phyloP scores from a whole-genome alignment of 2,888 invertebrate genomes.

The Notodromas monacha region DNA sequence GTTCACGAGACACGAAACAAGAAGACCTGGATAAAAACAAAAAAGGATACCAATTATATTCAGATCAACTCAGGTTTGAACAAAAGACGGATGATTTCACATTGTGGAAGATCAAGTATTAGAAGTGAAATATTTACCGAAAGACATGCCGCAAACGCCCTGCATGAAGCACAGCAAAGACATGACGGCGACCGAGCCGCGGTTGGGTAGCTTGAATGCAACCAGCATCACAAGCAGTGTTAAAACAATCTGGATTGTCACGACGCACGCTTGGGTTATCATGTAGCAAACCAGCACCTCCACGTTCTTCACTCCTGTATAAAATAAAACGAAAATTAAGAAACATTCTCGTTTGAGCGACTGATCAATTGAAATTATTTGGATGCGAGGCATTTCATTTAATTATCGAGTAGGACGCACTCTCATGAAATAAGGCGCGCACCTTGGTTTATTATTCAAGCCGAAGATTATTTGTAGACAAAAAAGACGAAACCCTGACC shows the following conservation, averaged over 20 bases:
- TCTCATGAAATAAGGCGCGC: too few relatives aligned
- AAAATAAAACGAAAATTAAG: conserved; percentile 8
- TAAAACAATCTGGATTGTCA: conserved; percentile 68
- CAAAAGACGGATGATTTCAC: too few relatives aligned
- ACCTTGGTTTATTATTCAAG: too few relatives aligned
- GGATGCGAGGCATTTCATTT: too few relatives aligned
- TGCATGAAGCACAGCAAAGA: conserved; percentile 54
- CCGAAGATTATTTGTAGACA: too few relatives aligned
- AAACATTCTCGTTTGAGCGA: too few relatives aligned
- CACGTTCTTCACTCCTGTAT: conserved; percentile 43
- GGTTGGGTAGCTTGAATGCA: conserved; percentile 59
- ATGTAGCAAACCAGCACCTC: conserved; percentile 80
- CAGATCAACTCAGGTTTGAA: too few relatives aligned
- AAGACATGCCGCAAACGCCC: conserved; percentile 81
- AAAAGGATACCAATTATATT: conserved; percentile 5
- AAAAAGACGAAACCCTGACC: too few relatives aligned
- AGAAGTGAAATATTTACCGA: too few relatives aligned
- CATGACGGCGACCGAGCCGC: conserved; percentile 53
- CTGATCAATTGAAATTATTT: too few relatives aligned
- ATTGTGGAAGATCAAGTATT: too few relatives aligned
- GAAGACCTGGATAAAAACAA: conserved; percentile 26
- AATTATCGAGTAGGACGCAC: too few relatives aligned
- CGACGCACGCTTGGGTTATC: conserved; percentile 68
- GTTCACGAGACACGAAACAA: conserved; percentile 68
- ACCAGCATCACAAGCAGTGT: conserved; percentile 68